A percentile compares a stretch with the other conserved stretches of the same genome.
phyloP scores from a whole-genome alignment of 2,888 invertebrate genomes.

The Philaethria dido region DNA sequence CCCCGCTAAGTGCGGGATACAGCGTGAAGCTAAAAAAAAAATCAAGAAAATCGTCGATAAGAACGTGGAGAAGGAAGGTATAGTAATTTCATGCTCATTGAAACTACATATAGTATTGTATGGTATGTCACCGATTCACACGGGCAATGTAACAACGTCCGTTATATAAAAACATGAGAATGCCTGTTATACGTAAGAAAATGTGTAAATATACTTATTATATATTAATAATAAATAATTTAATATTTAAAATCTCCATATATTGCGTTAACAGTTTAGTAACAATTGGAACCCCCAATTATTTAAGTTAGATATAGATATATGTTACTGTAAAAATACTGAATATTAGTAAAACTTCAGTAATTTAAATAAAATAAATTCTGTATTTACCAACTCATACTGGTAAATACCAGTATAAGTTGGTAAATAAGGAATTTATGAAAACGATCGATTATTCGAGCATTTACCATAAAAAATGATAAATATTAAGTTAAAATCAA shows the following conservation, averaged over 20 bases:
- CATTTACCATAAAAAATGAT: no score
- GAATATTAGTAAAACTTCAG: not conserved
- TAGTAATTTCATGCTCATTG: conserved; percentile 79
- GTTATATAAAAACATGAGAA: conserved; percentile 57
- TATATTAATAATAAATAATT: not conserved
- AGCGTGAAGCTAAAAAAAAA: no score
- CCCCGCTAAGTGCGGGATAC: no score
- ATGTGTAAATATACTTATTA: not conserved
- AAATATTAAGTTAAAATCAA: no score
- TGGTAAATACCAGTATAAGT: no score
- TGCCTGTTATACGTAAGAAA: conserved; percentile 52
- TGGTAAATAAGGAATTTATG: no score
- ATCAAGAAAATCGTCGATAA: conserved; percentile 11
- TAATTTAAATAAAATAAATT: no score
- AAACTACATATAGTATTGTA: conserved; percentile 66
- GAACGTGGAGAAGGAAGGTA: conserved; percentile 42
- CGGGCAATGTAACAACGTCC: conserved; percentile 64
- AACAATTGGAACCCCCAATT: not conserved
- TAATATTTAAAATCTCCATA: not conserved
- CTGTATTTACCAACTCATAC: no score
- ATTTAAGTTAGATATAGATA: not conserved
- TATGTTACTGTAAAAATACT: conserved; percentile 4
- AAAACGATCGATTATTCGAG: no score
- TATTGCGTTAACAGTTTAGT: not conserved
- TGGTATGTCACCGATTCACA: conserved; percentile 74